Conservation (phyloP, 2,797 vertebrate genomes). For the Caiman crocodilus region DNA sequence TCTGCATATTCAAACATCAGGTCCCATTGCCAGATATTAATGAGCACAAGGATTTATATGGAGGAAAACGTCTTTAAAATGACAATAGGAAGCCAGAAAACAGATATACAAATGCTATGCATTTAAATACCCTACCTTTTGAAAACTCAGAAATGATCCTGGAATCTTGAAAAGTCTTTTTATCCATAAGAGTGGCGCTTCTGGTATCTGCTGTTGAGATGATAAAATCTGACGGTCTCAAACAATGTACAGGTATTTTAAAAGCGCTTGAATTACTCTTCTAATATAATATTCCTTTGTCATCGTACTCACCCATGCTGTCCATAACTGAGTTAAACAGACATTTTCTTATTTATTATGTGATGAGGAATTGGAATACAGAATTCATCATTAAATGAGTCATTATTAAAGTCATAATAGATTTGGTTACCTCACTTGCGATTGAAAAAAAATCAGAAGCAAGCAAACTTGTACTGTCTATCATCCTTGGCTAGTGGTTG, state of each 20-base stretch:
- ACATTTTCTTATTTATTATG: neutral
- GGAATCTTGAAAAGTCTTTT: neutral
- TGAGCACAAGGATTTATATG: neutral
- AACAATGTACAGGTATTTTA: conserved; percentile 6
- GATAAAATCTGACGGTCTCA: neutral
- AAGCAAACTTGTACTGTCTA: neutral
- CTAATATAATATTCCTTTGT: conserved; percentile 37
- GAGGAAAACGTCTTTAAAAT: neutral
- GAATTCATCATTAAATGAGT: neutral
- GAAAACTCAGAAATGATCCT: conserved; percentile 8
- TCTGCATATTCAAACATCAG: neutral
- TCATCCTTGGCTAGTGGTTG: neutral
- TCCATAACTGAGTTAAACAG: neutral
- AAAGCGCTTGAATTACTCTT: conserved; percentile 25
- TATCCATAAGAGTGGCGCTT: neutral
- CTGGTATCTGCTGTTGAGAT: neutral
- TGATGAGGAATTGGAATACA: neutral
- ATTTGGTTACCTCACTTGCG: neutral
- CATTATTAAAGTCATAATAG: conserved; percentile 22
- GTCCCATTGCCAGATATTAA: neutral
- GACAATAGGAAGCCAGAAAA: neutral
- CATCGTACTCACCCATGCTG: conserved; percentile 10
- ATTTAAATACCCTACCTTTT: neutral
- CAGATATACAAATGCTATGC: neutral
- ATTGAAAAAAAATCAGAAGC: conserved; percentile 35